Conservation (phyloP, 2,888 invertebrate species). For the Leistus spinibarbis region DNA sequence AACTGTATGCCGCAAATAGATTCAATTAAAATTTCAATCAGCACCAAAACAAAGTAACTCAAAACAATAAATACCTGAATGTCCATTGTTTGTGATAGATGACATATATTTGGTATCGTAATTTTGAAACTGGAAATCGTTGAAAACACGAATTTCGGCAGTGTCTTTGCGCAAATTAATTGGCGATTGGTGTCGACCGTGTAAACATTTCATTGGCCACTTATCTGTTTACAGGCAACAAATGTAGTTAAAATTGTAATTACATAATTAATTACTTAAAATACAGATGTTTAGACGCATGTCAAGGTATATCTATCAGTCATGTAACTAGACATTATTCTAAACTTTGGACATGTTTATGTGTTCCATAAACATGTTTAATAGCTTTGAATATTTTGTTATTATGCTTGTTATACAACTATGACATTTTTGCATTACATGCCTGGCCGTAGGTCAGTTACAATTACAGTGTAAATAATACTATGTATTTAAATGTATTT, state of each 20-base stretch:
- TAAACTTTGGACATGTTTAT: not conserved
- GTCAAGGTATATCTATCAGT: not conserved
- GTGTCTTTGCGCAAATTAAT: constrained; percentile 70
- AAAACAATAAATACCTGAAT: constrained; percentile 62
- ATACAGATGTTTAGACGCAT: not conserved
- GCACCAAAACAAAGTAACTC: not conserved
- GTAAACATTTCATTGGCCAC: constrained; percentile 70
- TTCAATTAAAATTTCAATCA: constrained; percentile 1
- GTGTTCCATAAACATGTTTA: not conserved
- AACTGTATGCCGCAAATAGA: constrained; percentile 47
- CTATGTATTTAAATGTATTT: not conserved
- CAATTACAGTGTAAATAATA: not conserved
- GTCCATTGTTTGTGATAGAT: constrained; percentile 69
- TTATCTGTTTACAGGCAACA: constrained; percentile 50
- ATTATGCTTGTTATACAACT: not conserved
- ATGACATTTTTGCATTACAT: not conserved
- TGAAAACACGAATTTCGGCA: constrained; percentile 59
- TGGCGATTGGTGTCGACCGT: constrained; percentile 74
- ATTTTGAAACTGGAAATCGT: constrained; percentile 62
- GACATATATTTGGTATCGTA: constrained; percentile 62
- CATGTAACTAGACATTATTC: not conserved
- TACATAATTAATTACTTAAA: not conserved
- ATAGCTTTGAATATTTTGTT: not conserved
- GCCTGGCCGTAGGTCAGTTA: not conserved
- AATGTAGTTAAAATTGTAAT: not conserved